phyloP scores from a whole-genome alignment of 2,797 vertebrate species.

The Margarornis squamiger region DNA sequence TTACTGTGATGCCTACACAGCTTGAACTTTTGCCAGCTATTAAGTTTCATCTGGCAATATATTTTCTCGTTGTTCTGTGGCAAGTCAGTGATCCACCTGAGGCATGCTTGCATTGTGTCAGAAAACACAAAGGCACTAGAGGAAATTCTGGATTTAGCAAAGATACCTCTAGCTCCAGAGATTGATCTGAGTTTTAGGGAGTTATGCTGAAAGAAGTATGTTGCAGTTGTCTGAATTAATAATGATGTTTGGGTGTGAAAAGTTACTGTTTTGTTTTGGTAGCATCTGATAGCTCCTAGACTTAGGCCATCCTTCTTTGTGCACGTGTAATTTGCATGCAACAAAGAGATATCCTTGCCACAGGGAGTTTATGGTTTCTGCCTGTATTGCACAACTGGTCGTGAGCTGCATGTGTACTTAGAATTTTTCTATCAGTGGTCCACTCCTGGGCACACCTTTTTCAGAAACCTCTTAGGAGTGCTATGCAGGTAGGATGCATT shows the following conservation, averaged over 20 bases:
- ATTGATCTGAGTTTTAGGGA: neutral
- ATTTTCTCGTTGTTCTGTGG: neutral
- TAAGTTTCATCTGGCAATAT: neutral
- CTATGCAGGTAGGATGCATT: neutral
- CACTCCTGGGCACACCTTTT: neutral
- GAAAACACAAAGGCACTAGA: neutral
- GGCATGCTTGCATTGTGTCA: neutral
- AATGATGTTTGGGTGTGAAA: neutral
- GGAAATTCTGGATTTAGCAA: neutral
- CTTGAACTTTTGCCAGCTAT: neutral
- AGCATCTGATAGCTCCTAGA: neutral
- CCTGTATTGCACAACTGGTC: neutral
- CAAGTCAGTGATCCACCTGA: neutral
- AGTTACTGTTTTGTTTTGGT: neutral
- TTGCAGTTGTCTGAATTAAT: neutral
- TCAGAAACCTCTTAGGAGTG: neutral
- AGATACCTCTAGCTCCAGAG: neutral
- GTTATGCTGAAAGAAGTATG: neutral
- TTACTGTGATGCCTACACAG: neutral
- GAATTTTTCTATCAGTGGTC: neutral
- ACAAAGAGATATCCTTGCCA: neutral
- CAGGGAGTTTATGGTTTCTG: neutral
- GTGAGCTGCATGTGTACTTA: neutral
- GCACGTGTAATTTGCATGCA: neutral
- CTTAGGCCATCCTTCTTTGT: neutral